Evolutionary conservation across 2,797 vertebrate species (phyloP), one percentile per base, ranked within the genome.

Genomic region (Phyllotis vaccarum): DNA sequence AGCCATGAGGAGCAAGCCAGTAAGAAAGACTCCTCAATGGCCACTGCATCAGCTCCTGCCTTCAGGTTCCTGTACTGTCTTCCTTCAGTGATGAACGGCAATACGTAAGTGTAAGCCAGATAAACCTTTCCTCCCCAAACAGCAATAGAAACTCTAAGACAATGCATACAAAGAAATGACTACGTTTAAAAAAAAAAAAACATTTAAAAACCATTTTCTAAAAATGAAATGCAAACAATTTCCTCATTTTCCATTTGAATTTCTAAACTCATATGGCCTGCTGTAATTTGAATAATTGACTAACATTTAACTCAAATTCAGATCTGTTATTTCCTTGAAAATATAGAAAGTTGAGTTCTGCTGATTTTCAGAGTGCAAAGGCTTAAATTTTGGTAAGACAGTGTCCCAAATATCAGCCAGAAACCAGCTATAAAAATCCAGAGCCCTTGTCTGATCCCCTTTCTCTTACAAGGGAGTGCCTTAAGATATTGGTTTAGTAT

Each of bases 361-460:
- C 80, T 92, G 88, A 91, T 72, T 58, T 78, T 76, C 89, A 78
- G 89, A 95, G 43, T 91, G 96, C 96, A 91, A 96, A 91, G 58
- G 79, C 88, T 85, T 92, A 90, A 94, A 97, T 81, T 54, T 6
- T 0, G 31, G 3, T 74, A 78, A 72, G 49, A 86, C 78, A 81
- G 54, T 29, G 76, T 81, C 21, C 97, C 89, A 89, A 96, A 95
- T 96, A 93, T 82, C 81, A 88, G 75, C 49, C 43, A 0, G 58
- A 91, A 86, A 94, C 64, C 5, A 85, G 66, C 93, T 97, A 97
- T 89, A 97, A 96, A 97, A 89, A 88, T 79, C 29, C 68, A 86
- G 74, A 94, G 95, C 52, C 92, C 17, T 60, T 94, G 80, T 96
- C 87, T 95, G 95, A 97, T 95, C 37, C 31, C 86, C 85, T 70